Percentiles rank a stretch among this genome's conserved stretches.
These are phyloP conservation scores for Alectura lathami DNA, from an alignment of 2,113 vertebrate species.

Conservation along the genomic window DNA sequence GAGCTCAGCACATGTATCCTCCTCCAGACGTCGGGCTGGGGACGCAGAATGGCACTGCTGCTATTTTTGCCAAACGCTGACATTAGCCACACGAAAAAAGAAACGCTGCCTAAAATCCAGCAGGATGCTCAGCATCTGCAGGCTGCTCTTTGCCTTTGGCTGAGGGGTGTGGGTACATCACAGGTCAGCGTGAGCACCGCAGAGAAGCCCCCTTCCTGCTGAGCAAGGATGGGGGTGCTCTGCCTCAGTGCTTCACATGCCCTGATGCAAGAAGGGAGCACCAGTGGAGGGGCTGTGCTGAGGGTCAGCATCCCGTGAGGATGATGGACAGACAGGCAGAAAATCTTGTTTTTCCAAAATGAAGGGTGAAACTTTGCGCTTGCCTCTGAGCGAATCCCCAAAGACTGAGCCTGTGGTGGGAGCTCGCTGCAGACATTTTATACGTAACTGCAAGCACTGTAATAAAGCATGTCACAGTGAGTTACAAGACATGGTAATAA, in stretches of 20 bases:
- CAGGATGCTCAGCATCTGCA: not conserved
- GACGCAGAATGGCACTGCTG: not conserved
- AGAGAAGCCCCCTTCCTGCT: not conserved
- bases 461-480: conserved; percentile 5
- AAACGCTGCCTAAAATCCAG: not conserved
- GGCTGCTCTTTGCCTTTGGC: not conserved
- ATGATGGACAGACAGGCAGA: not conserved
- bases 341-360: not conserved
- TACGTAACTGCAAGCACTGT: not conserved
- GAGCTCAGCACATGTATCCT: not conserved
- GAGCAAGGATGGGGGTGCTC: rapidly evolving
- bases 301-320: not conserved
- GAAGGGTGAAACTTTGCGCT: not conserved
- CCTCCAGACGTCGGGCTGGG: not conserved
- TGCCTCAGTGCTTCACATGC: not conserved
- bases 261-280: not conserved
- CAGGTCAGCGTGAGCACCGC: rapidly evolving
- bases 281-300: rapidly evolving
- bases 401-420: not conserved
- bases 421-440: not conserved
- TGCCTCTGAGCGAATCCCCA: not conserved
- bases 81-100: not conserved
- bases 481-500: conserved; percentile 9
- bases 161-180: not conserved
- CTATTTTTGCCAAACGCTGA: conserved; percentile 10